Conservation (phyloP, 2,113 vertebrate species). For the Myrmophylax atrothorax region DNA sequence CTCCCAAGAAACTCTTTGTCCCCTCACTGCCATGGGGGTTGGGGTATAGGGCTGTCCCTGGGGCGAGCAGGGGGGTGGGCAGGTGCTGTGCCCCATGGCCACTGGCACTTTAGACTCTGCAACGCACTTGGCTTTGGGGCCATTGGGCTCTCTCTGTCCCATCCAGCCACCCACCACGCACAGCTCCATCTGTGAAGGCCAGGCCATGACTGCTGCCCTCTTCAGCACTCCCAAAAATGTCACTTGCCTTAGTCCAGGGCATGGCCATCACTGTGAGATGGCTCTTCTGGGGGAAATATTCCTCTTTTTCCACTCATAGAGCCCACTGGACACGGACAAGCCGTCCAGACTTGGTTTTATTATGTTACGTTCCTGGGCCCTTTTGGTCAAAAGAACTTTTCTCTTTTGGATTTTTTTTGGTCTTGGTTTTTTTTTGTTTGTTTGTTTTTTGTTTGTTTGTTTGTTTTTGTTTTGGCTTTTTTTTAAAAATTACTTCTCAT, state of each 20-base stretch:
- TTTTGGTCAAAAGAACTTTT: conserved; percentile 8
- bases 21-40: fast-evolving
- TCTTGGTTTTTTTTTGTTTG: background rate
- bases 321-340: background rate
- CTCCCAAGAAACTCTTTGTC: background rate
- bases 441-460: background rate
- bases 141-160: fast-evolving
- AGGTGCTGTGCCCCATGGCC: background rate
- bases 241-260: conserved; percentile 43
- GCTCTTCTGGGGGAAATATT: background rate
- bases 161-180: background rate
- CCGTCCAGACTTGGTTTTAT: background rate
- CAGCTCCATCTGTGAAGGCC: background rate
- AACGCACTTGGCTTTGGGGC: background rate
- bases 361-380: conserved; percentile 23
- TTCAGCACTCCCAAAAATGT: background rate
- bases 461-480: background rate
- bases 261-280: background rate
- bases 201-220: background rate
- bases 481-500: background rate
- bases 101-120: background rate
- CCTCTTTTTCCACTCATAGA: background rate
- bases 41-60: background rate
- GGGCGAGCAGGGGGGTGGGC: background rate
- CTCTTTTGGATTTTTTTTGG: background rate